A percentile compares a stretch with the other conserved stretches of the same genome.
These are phyloP conservation scores for Poliocrania exsul DNA, from an alignment of 2,797 vertebrate genomes.

Conservation along the genomic window DNA sequence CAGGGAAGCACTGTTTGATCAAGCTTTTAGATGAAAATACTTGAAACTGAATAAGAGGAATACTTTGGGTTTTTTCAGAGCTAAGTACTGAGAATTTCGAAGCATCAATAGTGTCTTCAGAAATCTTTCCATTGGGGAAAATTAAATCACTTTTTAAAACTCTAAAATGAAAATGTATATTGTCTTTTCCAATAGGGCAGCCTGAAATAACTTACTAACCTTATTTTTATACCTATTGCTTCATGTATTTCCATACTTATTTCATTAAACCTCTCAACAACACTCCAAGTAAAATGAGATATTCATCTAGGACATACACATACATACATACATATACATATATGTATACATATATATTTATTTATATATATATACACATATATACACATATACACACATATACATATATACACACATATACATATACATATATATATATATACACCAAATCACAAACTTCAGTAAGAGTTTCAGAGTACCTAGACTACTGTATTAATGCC, in stretches of 20 bases:
- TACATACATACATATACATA: neutral
- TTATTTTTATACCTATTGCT: neutral
- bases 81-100: neutral
- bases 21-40: neutral
- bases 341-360: too few species aligned
- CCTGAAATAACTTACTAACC: neutral
- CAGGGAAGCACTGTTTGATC: neutral
- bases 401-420: neutral
- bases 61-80: neutral
- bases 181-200: neutral
- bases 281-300: neutral
- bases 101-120: neutral
- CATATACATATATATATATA: neutral
- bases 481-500: neutral
- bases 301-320: neutral
- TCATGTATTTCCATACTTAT: neutral
- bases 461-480: neutral
- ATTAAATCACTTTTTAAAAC: neutral
- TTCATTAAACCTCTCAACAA: neutral
- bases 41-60: neutral
- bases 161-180: neutral
- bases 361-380: neutral
- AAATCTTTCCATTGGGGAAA: neutral
- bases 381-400: neutral
- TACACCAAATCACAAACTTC: neutral